Conservation (phyloP, 2,113 vertebrate genomes). For the Ifrita kowaldi region DNA sequence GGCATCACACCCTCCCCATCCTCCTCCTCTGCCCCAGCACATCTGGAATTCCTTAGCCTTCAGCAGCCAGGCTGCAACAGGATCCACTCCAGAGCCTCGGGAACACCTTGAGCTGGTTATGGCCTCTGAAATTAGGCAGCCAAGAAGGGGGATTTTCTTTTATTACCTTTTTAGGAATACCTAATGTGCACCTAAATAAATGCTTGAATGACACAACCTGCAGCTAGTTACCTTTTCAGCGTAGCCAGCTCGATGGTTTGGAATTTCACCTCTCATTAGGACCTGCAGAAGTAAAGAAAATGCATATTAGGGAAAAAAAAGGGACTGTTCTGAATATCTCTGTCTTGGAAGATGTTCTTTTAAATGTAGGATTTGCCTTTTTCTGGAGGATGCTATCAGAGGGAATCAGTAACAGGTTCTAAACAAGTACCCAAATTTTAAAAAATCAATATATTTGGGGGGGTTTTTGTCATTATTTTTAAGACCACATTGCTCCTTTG, state of each 20-base stretch:
- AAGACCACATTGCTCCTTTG: background rate
- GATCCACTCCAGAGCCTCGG: background rate
- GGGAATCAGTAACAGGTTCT: background rate
- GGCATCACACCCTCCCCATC: background rate
- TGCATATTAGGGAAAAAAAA: rapidly evolving
- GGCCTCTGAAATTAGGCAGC: background rate
- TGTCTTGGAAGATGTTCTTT: rapidly evolving
- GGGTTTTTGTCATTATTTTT: background rate
- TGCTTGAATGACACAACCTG: background rate
- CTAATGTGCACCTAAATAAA: background rate
- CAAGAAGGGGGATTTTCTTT: slow-evolving; percentile 6
- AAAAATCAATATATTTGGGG: background rate
- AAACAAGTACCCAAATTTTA: background rate
- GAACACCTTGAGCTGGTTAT: slow-evolving; percentile 47
- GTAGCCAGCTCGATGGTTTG: background rate
- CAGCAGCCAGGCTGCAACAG: background rate
- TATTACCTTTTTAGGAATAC: background rate
- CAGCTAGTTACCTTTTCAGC: background rate
- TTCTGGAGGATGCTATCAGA: background rate
- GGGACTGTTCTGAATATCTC: rapidly evolving
- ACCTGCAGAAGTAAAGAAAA: background rate
- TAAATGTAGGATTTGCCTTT: background rate
- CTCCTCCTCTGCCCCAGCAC: background rate
- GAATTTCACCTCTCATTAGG: background rate
- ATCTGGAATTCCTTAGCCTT: slow-evolving; percentile 27